Percentiles rank a stretch among this genome's conserved stretches.
Conservation (phyloP, 1,140 invertebrate genomes). For the Anastrepha ludens region DNA sequence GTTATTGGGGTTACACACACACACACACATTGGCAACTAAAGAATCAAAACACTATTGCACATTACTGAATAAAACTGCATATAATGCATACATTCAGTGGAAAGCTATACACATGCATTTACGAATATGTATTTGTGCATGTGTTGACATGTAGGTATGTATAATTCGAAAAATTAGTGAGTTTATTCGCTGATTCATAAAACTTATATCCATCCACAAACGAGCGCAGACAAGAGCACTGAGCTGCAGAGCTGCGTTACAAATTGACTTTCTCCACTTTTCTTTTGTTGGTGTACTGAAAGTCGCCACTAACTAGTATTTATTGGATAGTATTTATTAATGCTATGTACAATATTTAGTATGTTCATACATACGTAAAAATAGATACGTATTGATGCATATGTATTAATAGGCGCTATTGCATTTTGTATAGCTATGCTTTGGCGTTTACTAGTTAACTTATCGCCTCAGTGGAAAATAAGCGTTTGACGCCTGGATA, state of each 20-base stretch:
- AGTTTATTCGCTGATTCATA: background rate
- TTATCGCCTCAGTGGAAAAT: background rate
- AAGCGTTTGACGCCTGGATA: background rate
- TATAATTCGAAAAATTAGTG: background rate
- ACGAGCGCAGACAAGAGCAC: background rate
- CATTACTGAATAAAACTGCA: background rate
- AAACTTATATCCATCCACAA: background rate
- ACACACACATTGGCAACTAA: background rate
- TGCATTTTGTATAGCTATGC: background rate
- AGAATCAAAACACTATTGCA: background rate
- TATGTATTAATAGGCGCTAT: background rate
- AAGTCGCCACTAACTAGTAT: background rate
- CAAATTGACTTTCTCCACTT: constrained; percentile 12
- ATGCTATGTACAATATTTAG: background rate
- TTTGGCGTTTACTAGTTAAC: background rate
- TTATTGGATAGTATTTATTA: background rate
- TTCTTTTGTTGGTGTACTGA: background rate
- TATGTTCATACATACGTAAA: background rate
- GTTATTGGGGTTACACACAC: background rate
- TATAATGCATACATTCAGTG: background rate
- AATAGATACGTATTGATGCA: background rate
- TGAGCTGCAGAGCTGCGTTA: background rate
- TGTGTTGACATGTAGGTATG: background rate
- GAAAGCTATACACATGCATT: background rate
- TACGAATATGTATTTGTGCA: background rate